Evolutionary conservation across 1,140 invertebrate genomes (phyloP).

Genomic region (Oryzaephilus surinamensis): DNA sequence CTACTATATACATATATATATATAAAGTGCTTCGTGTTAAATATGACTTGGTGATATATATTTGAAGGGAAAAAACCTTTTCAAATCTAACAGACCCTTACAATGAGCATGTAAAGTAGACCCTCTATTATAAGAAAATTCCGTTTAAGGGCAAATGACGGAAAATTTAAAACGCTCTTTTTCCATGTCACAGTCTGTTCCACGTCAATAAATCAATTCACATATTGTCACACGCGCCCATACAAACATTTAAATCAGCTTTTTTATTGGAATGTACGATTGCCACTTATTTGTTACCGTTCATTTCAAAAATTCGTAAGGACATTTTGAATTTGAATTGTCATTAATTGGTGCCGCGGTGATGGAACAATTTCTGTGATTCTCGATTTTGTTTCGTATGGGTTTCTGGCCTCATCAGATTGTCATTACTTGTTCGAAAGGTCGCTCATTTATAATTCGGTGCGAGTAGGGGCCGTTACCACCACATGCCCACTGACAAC

Average conservation of each 20-base stretch:
- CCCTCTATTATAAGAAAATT: constrained; percentile 28
- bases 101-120: constrained; percentile 28
- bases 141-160: constrained; percentile 25
- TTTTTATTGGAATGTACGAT: no score
- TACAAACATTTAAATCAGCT: no score
- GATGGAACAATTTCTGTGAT: no score
- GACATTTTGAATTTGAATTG: no score
- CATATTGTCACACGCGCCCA: no score
- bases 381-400: background rate
- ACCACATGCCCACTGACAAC: constrained; percentile 34
- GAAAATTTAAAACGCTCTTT: constrained; percentile 17
- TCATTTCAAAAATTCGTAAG: no score
- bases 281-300: no score
- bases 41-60: no score
- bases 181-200: background rate
- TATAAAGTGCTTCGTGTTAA: no score
- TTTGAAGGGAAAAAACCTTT: constrained; percentile 15
- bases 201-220: background rate
- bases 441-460: constrained; percentile 29
- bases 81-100: constrained; percentile 17
- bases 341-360: no score
- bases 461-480: constrained; percentile 29
- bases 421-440: constrained; percentile 28
- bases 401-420: constrained; percentile 25
- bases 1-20: no score